Evolutionary conservation across 2,888 invertebrate genomes (phyloP), one percentile per base, ranked within the genome.

Genomic region (Chelonus formosanus): DNA sequence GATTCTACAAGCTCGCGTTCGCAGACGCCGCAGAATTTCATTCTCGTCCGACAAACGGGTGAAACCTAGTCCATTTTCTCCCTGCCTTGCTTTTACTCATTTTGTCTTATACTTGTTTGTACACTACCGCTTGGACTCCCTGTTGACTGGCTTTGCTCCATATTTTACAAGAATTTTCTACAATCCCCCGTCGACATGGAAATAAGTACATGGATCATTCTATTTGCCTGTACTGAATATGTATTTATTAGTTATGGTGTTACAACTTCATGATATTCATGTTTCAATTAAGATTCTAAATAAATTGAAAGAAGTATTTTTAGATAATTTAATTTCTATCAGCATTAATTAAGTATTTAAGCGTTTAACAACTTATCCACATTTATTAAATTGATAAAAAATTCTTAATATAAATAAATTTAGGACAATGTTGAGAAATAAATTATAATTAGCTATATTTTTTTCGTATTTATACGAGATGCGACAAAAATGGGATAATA

Each of bases 11-110:
- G 45, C 62, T 63, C 47, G 65, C 71, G 68, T 69, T 72, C 67
- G 62, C 68, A 75, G 71, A 71, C 70, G 71, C 73, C 70, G 68
- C 74, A 71, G 72, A 75, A 74, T 75, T 75, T 72, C 73, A 75
- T 76, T 73, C 67, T 67, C 66, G 58, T 55, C 20, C 31, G 57
- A 44, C 36, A 54, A 36, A 50, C 6, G 59, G 32, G 7, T 58
- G 50, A 67, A 67, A 63, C 35, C 60, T 66, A 47, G 43, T 53
- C 59, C 62, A 45, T 61, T 57, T 45, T 34, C 34, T 32, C 44
- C 32, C 31, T 57, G 20, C n/a, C 54, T 58, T 54, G 50, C 36
- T 47, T 54, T 40, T 50, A 47, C 48, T 45, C 63, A 31, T 48
- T 40, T 36, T 45, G 44, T 10, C 61, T 52, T 61, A 48, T 52